Conservation (phyloP, 1,140 invertebrate species). For the Drosophila takahashii region DNA sequence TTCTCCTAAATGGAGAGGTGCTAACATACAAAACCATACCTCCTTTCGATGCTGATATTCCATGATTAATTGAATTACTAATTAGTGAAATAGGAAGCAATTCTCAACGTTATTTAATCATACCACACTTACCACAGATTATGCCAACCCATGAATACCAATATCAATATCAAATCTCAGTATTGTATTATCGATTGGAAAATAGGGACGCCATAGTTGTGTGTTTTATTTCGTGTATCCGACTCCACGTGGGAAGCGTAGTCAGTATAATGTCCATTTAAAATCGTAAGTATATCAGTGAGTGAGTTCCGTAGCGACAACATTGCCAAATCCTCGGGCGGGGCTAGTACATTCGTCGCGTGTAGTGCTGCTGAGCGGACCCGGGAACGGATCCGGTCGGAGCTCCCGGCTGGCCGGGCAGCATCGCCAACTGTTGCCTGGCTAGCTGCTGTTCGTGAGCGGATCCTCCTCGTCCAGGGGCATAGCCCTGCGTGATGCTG, state of each 20-base stretch:
- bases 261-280: slow-evolving; percentile 63
- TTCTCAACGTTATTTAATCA: background rate
- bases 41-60: no score
- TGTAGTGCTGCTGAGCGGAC: slow-evolving; percentile 62
- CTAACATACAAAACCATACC: no score
- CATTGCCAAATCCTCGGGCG: slow-evolving; percentile 1
- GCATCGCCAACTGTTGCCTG: slow-evolving; percentile 70
- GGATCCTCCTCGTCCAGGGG: slow-evolving; percentile 54
- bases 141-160: background rate
- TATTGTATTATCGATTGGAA: slow-evolving; percentile 46
- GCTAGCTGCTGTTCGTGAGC: slow-evolving; percentile 71
- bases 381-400: slow-evolving; percentile 38
- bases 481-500: slow-evolving; percentile 82
- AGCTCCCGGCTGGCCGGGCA: slow-evolving; percentile 67
- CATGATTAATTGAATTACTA: no score
- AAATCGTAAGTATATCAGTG: slow-evolving; percentile 67
- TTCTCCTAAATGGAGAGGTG: no score
- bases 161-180: background rate
- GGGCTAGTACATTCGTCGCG: slow-evolving; percentile 70
- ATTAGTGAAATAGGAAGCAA: background rate
- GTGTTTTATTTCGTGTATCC: slow-evolving; percentile 59
- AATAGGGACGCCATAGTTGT: slow-evolving; percentile 80
- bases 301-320: slow-evolving; percentile 48
- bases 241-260: slow-evolving; percentile 45
- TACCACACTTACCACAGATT: background rate